Evolutionary conservation across 2,888 invertebrate species (phyloP).

Genomic region (Orthosia incerta): DNA sequence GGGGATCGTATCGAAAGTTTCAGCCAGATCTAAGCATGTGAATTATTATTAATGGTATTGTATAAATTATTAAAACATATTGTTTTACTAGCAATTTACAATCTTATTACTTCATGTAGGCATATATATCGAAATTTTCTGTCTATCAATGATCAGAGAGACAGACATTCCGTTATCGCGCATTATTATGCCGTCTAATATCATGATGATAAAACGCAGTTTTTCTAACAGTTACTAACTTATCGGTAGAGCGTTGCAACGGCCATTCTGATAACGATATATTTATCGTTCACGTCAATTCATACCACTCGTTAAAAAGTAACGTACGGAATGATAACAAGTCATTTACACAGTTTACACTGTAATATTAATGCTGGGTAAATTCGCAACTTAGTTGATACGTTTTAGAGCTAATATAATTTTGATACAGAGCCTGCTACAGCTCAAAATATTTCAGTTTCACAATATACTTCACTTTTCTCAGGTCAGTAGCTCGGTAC

Average conservation of each 20-base stretch:
- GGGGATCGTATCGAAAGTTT: conserved; percentile 5
- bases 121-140: not conserved
- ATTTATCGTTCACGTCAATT: conserved; percentile 23
- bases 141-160: not conserved
- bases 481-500: too few relatives aligned
- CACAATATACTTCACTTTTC: too few relatives aligned
- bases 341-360: conserved; percentile 9
- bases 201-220: conserved; percentile 4
- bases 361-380: conserved; percentile 8
- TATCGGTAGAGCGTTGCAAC: conserved; percentile 36
- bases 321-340: conserved; percentile 34
- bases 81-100: not conserved
- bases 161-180: not conserved
- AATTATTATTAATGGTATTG: not conserved
- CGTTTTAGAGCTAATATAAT: not conserved
- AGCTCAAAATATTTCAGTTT: too few relatives aligned
- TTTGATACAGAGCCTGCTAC: too few relatives aligned
- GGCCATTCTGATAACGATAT: conserved; percentile 27
- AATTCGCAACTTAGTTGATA: not conserved
- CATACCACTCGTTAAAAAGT: conserved; percentile 35
- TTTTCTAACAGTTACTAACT: conserved; percentile 19
- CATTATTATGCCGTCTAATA: not conserved
- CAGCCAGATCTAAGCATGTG: not conserved
- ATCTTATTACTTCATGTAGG: not conserved
- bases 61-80: not conserved